Conservation (phyloP, 2,113 vertebrate species). For the Gymnobelideus leadbeateri region DNA sequence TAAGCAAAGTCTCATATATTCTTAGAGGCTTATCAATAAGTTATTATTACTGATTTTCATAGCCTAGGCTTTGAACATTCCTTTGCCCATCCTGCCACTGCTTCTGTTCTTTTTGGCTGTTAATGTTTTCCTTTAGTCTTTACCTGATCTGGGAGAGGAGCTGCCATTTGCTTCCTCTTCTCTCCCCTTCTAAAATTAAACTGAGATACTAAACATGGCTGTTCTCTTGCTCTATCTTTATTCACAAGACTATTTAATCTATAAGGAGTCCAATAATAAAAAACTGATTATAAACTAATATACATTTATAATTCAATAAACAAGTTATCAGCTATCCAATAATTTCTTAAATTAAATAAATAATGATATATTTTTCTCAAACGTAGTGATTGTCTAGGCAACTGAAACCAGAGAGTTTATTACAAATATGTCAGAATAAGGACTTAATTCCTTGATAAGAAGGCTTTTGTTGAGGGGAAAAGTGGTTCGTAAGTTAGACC, state of each 20-base stretch:
- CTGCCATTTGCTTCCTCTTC: constrained; percentile 19
- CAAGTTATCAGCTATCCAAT: constrained; percentile 6
- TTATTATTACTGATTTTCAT: neutral
- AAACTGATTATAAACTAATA: neutral
- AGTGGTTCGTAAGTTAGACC: neutral
- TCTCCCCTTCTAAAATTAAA: constrained; percentile 46
- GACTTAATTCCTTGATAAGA: constrained; percentile 40
- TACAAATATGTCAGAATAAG: constrained; percentile 39
- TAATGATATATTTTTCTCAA: constrained; percentile 27
- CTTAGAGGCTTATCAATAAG: neutral
- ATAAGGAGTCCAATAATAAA: neutral
- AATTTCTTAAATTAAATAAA: constrained; percentile 48
- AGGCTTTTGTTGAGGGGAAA: constrained; percentile 1
- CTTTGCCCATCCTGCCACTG: neutral
- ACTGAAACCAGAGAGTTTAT: neutral
- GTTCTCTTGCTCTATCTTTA: constrained; percentile 1
- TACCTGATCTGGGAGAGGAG: constrained; percentile 3
- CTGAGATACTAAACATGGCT: neutral
- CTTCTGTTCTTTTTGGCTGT: neutral
- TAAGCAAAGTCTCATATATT: neutral
- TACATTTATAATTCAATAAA: neutral
- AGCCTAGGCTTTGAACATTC: neutral
- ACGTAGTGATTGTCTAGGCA: neutral
- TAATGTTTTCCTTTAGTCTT: neutral
- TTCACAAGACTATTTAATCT: neutral